phyloP scores from a whole-genome alignment of 2,888 invertebrate genomes.

The Monopis laevigella region DNA sequence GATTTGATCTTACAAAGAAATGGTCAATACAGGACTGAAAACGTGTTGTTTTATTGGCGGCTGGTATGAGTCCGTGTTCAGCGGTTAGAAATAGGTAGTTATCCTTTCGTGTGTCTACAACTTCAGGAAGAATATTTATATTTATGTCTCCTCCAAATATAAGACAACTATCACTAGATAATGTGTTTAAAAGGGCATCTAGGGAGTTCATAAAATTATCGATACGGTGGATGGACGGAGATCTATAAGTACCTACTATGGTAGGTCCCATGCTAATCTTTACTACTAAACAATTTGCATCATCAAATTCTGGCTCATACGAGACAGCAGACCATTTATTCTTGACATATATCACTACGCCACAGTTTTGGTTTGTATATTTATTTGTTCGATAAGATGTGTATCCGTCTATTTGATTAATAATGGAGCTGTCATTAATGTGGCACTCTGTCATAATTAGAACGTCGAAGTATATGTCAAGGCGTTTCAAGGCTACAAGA shows the following conservation, averaged over 20 bases:
- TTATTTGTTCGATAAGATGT: constrained; percentile 8
- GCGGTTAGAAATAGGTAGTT: background rate
- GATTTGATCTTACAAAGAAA: background rate
- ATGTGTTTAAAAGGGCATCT: background rate
- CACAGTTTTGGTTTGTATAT: constrained; percentile 16
- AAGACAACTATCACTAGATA: background rate
- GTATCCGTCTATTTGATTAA: constrained; percentile 15
- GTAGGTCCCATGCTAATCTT: constrained; percentile 1
- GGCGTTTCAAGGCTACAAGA: constrained; percentile 7
- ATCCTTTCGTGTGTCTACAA: background rate
- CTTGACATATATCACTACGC: constrained; percentile 16
- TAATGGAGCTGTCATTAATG: constrained; percentile 11
- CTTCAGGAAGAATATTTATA: background rate
- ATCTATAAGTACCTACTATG: constrained; percentile 17
- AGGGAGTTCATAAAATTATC: constrained; percentile 15
- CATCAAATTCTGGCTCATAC: constrained; percentile 15
- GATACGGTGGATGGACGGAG: constrained; percentile 15
- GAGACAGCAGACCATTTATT: constrained; percentile 12
- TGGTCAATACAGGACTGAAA: background rate
- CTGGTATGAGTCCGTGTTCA: background rate
- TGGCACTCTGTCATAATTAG: constrained; percentile 19
- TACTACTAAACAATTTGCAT: constrained; percentile 16
- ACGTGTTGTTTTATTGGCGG: background rate
- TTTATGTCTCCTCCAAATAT: constrained; percentile 2
- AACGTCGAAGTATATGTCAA: constrained; percentile 13